Evolutionary conservation across 2,888 invertebrate genomes (phyloP), one percentile per base, ranked within the genome.

Genomic region (Standfussiana lucernea): DNA sequence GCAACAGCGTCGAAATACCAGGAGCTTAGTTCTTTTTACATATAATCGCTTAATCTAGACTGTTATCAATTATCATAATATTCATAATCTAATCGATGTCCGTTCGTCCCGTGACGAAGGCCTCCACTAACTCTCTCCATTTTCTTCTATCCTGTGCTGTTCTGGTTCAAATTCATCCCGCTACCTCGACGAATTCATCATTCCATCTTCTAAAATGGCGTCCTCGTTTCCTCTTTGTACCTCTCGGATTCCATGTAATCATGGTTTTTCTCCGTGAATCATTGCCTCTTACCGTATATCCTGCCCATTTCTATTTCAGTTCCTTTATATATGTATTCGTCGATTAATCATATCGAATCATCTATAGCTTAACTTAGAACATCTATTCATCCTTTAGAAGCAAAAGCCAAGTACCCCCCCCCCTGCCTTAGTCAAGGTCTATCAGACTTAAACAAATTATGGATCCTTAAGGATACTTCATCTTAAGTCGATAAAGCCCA

Each of bases 401-500:
- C 21, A 18, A 28, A 53, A 37, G 0, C 18, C 2, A 56, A 53
- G 28, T 53, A 35, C 18, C 6, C 13, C 6, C 7, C 1, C 6
- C 24, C 50, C 24, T 18, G 28, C 42, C 15, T 21, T 32, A 75
- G 18, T 28, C 35, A 75, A 65, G 10, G 15, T 2, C 65, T 15
- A 21, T n/a, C n/a, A 76, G 37, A 15, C 42, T 37, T 68, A 64
- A 69, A 64, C 53, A 62, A 77, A 68, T 64, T 18, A 69, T 32
- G 8, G 37, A 45, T 37, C 35, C 32, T 35, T 11, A 37, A n/a
- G 53, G 42, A 53, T 45, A 77, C 77, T 68, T 62, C n/a, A 53
- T 77, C 50, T 56, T 37, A 11, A 69, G 45, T 37, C n/a, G 37
- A 68, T 62, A 35, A 47, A 42, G 35, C 24, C 13, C 18, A 79